Evolutionary conservation across 2,888 invertebrate genomes (phyloP).

Genomic region (Drosophila nr. perissopoda): DNA sequence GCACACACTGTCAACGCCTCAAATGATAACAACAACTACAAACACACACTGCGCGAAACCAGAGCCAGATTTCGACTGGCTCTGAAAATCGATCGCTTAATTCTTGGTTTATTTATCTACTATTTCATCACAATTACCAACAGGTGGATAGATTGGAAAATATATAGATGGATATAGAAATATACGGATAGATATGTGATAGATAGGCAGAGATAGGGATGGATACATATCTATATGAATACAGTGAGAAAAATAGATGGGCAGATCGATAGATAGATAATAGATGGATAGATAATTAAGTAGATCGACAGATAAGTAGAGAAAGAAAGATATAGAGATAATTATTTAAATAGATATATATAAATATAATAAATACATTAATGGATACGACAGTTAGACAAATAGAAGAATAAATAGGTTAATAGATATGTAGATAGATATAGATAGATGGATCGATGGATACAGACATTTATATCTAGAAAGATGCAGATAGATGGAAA

Average conservation of each 20-base stretch:
- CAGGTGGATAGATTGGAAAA: neutral
- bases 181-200: neutral
- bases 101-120: neutral
- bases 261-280: neutral
- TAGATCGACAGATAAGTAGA: no score
- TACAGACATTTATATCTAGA: neutral
- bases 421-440: no score
- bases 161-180: neutral
- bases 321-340: neutral
- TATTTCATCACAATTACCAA: no score
- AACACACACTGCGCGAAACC: conserved; percentile 1
- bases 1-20: conserved; percentile 63
- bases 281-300: neutral
- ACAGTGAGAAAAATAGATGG: neutral
- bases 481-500: neutral
- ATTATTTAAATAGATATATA: neutral
- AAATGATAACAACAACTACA: conserved; percentile 32
- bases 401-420: no score
- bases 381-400: neutral
- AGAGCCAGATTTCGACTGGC: neutral
- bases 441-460: no score
- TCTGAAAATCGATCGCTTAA: neutral
- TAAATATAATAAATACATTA: no score
- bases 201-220: neutral
- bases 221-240: neutral